phyloP scores from a whole-genome alignment of 2,113 vertebrate genomes.

The Crotophaga sulcirostris region DNA sequence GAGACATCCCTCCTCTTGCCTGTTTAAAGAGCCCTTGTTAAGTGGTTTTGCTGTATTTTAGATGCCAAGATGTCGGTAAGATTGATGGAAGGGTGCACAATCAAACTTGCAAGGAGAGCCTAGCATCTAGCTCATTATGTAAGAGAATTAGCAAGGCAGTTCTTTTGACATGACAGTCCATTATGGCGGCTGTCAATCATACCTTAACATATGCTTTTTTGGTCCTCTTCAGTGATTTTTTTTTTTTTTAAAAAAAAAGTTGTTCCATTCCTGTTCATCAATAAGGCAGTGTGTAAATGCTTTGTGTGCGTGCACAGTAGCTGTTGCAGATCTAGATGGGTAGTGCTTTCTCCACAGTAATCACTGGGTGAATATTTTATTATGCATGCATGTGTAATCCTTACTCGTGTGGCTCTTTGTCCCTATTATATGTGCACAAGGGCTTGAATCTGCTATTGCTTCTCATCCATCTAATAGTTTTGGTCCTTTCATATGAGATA shows the following conservation, averaged over 20 bases:
- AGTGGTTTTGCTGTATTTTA: constrained; percentile 68
- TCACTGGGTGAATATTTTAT: background rate
- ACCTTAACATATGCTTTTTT: constrained; percentile 64
- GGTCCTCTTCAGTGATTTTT: constrained; percentile 6
- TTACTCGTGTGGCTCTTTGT: constrained; percentile 6
- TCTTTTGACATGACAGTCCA: constrained; percentile 72
- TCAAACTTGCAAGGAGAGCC: constrained; percentile 60
- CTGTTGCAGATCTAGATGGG: background rate
- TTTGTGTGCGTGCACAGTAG: background rate
- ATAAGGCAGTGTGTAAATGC: constrained; percentile 15
- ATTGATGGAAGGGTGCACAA: constrained; percentile 69
- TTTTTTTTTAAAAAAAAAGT: background rate
- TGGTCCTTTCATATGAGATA: background rate
- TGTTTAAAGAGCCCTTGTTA: constrained; percentile 70
- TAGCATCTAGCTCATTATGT: constrained; percentile 72
- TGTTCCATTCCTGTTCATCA: constrained; percentile 16
- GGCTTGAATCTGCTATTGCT: background rate
- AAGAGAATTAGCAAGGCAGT: constrained; percentile 70
- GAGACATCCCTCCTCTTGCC: constrained; percentile 53
- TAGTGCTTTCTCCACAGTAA: constrained; percentile 7
- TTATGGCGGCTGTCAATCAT: constrained; percentile 74
- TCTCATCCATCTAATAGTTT: background rate
- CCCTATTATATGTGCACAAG: background rate
- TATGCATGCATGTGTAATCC: constrained; percentile 29
- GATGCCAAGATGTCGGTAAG: constrained; percentile 63